A percentile compares a stretch with the other conserved stretches of the same genome.
phyloP scores from a whole-genome alignment of 2,113 vertebrate species.

The Sminthopsis crassicaudata region DNA sequence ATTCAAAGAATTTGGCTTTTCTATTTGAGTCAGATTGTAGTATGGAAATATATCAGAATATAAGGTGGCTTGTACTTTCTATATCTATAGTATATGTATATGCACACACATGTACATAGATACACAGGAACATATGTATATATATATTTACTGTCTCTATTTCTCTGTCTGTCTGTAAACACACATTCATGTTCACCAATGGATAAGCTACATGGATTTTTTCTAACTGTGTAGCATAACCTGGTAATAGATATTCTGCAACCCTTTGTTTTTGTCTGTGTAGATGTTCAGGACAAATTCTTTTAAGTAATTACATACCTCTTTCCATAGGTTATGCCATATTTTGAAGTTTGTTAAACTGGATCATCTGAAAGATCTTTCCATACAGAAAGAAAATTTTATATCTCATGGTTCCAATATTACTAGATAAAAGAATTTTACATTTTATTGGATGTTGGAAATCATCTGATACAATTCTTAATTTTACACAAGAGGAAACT shows the following conservation, averaged over 20 bases:
- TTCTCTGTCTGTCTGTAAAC: background rate
- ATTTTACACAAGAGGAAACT: background rate
- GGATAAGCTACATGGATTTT: background rate
- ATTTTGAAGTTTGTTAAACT: background rate
- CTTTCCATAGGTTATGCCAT: background rate
- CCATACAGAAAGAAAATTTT: background rate
- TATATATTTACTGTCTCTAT: background rate
- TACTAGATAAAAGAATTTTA: background rate
- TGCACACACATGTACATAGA: background rate
- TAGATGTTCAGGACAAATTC: background rate
- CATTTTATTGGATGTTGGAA: background rate
- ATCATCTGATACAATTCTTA: background rate
- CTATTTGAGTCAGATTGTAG: background rate
- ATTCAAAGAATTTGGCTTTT: conserved; percentile 21
- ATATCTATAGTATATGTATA: background rate
- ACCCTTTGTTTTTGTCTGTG: background rate
- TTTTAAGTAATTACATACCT: background rate
- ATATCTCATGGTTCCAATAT: background rate
- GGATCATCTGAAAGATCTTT: background rate
- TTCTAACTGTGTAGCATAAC: background rate
- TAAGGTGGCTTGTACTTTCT: background rate
- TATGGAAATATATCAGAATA: background rate
- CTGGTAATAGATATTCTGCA: background rate
- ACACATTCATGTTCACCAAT: background rate
- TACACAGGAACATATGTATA: background rate